A percentile compares a stretch with the other conserved stretches of the same genome.
Conservation (phyloP, 2,888 invertebrate genomes). For the Xiphydria camelus region DNA sequence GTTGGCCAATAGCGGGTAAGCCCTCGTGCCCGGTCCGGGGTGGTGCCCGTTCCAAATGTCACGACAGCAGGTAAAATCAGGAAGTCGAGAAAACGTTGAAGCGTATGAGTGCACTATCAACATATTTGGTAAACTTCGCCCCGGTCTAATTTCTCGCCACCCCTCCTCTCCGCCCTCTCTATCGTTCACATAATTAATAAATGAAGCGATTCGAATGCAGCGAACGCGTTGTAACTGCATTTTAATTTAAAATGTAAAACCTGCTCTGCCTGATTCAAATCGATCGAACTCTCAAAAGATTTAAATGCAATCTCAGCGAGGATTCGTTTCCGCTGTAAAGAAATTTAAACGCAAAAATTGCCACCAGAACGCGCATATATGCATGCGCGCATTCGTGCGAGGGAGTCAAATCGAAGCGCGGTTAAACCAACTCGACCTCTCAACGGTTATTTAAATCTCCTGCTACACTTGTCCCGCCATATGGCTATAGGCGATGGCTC, state of each 20-base stretch:
- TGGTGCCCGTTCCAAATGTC: constrained; percentile 28
- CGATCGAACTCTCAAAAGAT: too few relatives aligned
- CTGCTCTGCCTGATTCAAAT: too few relatives aligned
- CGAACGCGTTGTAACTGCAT: too few relatives aligned
- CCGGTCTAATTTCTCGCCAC: too few relatives aligned
- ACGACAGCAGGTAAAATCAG: constrained; percentile 33
- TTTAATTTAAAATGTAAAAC: too few relatives aligned
- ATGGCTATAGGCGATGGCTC: constrained; percentile 47
- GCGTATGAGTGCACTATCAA: not conserved
- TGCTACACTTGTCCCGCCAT: constrained; percentile 54
- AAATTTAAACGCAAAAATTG: too few relatives aligned
- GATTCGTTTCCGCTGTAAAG: too few relatives aligned
- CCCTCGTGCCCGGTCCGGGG: constrained; percentile 31
- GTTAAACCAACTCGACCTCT: constrained; percentile 24
- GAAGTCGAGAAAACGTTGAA: constrained; percentile 31
- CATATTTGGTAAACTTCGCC: not conserved
- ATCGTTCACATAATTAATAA: not conserved
- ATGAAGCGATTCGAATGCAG: too few relatives aligned
- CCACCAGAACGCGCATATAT: too few relatives aligned
- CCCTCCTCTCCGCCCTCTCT: not conserved
- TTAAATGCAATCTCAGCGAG: too few relatives aligned
- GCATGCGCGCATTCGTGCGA: too few relatives aligned
- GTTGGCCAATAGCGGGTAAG: constrained; percentile 44
- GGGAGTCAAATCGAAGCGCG: too few relatives aligned
- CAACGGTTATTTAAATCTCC: constrained; percentile 59